Base-by-base conservation (phyloP, 2,113 vertebrate species). In the Silurus meridionalis region DNA sequence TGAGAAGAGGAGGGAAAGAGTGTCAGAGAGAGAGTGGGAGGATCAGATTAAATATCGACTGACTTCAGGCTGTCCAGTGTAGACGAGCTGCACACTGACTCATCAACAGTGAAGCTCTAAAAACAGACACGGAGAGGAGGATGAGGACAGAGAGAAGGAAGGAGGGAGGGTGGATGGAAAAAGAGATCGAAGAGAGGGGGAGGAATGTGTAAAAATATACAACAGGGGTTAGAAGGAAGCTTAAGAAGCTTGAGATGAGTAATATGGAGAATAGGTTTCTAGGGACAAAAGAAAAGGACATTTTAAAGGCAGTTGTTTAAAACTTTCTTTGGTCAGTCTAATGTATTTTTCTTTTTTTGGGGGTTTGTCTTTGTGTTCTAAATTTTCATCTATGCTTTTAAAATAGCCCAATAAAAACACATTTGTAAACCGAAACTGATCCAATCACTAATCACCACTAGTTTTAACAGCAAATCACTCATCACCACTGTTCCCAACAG, bases 41-140 rank as follows among this genome's bases (percentile, higher is more conserved):
- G 82, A 89, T 90, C 89, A 90, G 89, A 92, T 91, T 90, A 88
- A 90, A 90, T 91, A 92, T 92, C 80, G 90, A 91, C 91, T 91
- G 88, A 84, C 89, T 90, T 82, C 79, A 90, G 88, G 85, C 86
- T 85, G 87, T 90, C 89, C 81, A 67, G 83, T 55, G 78, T 83
- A 80, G 85, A 84, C 85, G 85, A 75, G 57, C 86, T 82, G 85
- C 85, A 69, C 75, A 87, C 88, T 87, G 87, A 89, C 79, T 90
- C 89, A 91, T 89, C 89, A 85, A 69, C 84, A 67, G 66, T 81
- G 50, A 80, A 64, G 74, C 78, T 48, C 78, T 60, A 69, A 80
- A 86, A 82, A 85, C 66, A 89, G 58, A 85, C 28, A 25, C 23
- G 57, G 60, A 74, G 57, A 82, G 61, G 66, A 72, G 28, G 78